Base-by-base conservation (phyloP, 1,140 invertebrate genomes). In the Harlomillsia oculata region DNA sequence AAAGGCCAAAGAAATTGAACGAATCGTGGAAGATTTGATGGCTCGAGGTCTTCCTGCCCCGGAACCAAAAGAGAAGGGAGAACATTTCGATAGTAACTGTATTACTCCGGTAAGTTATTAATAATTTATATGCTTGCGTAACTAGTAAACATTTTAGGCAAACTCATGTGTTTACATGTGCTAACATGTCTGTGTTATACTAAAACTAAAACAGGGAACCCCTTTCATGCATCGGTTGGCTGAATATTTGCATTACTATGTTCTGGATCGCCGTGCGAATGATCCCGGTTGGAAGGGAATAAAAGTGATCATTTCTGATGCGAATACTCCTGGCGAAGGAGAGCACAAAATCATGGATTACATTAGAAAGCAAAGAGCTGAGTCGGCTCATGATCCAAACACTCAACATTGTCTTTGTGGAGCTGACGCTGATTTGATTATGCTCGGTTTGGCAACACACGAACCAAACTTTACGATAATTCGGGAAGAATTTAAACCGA, bases 291-390 rank as follows among this genome's bases (percentile, higher is more conserved):
- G 96, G 96, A 83, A 82, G 67, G 82, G 84, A 34, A 84, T 99
- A 51, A 93, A 95, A 73, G 87, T 98, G 1, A 94, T 99, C 65
- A 76, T 99, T 14, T 98, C 94, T 11, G 96, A 99, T 77, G 95
- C 97, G 1, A 99, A 96, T 79, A 92, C 94, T 8, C 95, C 95
- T 13, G 95, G 95, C 18, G 95, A 99, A 76, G 95, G 95, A 20
- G 95, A 99, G 74, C 95, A 99, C 69, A 99, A 98, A 75, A 98
- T 99, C 65, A 98, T 98, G 95, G 94, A 99, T 74, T 99, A 83
- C 71, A 96, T 99, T 63, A 77, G 96, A n/a, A 83, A 82, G 67
- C 95, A 98, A 74, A 81, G 93, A 77, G 89, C 86, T 20, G 89
- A 94, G 72, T 90, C 91, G 0, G 83, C 92, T 73, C 93, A 99